Base-by-base conservation (phyloP, 2,888 invertebrate genomes). In the Dryobota labecula region DNA sequence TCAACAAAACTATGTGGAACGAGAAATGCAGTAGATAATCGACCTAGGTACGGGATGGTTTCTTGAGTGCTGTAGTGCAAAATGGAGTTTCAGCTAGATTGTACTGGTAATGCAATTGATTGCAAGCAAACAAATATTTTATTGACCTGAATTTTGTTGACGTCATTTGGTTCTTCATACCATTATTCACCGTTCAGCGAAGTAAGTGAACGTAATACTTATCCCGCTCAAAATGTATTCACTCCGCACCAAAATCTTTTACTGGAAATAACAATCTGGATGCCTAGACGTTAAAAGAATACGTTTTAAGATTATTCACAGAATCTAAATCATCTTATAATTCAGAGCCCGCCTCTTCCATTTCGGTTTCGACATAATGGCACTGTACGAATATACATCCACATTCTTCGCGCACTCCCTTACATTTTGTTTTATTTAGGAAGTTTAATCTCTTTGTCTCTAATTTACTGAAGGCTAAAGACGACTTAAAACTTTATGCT, bases 341-440 rank as follows among this genome's bases (percentile, higher is more conserved):
- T 80, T 78, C 73, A 73, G 61, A 57, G 36, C 70, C 74, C 75
- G 81, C 69, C 72, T 68, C 71, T 76, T 75, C 68, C 75, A 70
- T 83, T 82, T 78, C 58, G 63, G 56, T 65, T 78, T 61, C 69
- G 65, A 70, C 62, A 41, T 83, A 76, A 83, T 83, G 65, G 73
- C 30, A 36, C 65, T 74, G 51, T 60, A 54, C 67, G 58, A 45
- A 41, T 63, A 47, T 71, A 71, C 61, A 78, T 61, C 38, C 47
- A 73, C 65, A 70, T 70, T 74, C 72, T 71, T 63, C 62, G 30
- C 56, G 63, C 54, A 73, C 68, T 78, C 68, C 57, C 65, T 73
- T 70, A 66, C 62, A 66, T 83, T 80, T 75, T 58, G 62, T 24
- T 61, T 73, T 82, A 84, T 80, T 84, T 80, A 72, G 56, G 60